phyloP scores from a whole-genome alignment of 2,888 invertebrate species.

The Pristionchus maxplancki region DNA sequence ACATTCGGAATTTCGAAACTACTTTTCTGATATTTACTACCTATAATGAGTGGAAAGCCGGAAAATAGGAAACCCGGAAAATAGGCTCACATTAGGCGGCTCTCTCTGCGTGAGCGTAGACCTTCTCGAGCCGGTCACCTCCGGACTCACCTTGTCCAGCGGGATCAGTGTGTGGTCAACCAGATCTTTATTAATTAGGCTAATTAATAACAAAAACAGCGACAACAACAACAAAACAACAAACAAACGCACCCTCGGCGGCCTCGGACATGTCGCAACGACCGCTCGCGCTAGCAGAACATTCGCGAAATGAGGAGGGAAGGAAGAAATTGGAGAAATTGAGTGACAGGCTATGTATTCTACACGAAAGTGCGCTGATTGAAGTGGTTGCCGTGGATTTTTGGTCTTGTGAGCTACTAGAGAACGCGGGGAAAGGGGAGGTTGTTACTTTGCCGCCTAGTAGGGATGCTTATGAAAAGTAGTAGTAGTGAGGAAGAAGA shows the following conservation, averaged over 20 bases:
- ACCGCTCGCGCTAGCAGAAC: not conserved
- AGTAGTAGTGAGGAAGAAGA: not conserved
- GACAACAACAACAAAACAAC: not conserved
- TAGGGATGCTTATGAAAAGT: not conserved
- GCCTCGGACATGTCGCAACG: not conserved
- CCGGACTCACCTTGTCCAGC: not conserved
- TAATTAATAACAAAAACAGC: not conserved
- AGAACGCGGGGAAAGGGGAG: not conserved
- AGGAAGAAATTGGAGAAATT: not conserved
- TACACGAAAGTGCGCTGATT: not conserved
- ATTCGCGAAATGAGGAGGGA: not conserved
- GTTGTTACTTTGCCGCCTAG: not conserved
- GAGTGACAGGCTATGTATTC: not conserved
- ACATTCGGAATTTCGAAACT: not conserved
- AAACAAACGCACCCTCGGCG: not conserved
- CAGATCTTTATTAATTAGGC: not conserved
- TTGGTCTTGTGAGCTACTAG: not conserved
- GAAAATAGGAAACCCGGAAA: too few species aligned
- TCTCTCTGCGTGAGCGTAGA: constrained; percentile 26
- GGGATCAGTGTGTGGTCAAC: not conserved
- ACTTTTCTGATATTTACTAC: too few species aligned
- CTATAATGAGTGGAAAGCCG: too few species aligned
- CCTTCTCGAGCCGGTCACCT: not conserved
- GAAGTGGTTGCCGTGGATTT: not conserved
- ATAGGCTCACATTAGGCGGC: constrained; percentile 31